Percentiles rank a stretch among this genome's conserved stretches.
These are phyloP conservation scores for Cheilinus undulatus DNA, from an alignment of 2,113 vertebrate genomes.

Conservation along the genomic window DNA sequence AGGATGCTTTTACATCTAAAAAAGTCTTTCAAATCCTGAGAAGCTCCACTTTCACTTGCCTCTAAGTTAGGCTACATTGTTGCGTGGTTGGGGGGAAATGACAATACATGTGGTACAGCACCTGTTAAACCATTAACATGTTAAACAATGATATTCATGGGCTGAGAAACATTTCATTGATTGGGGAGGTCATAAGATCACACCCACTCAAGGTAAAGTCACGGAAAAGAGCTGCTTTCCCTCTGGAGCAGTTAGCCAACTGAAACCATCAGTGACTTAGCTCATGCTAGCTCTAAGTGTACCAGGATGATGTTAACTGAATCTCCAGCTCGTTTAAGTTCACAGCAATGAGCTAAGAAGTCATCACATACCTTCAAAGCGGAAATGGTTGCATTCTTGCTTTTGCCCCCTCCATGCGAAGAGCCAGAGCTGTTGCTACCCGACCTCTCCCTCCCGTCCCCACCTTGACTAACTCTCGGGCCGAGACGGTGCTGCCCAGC, in stretches of 20 bases:
- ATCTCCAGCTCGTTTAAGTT: not conserved
- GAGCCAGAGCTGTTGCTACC: conserved; percentile 87
- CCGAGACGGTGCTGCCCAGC: conserved; percentile 82
- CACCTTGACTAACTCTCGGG: conserved; percentile 77
- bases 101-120: no score
- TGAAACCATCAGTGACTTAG: not conserved
- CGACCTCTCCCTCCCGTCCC: conserved; percentile 85
- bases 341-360: not conserved
- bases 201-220: conserved; percentile 23
- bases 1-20: not conserved
- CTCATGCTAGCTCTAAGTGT: conserved; percentile 7
- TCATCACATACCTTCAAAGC: conserved; percentile 76
- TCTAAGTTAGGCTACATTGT: not conserved
- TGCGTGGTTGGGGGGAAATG: no score
- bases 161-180: not conserved
- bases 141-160: no score
- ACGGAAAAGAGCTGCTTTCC: not conserved
- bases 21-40: not conserved
- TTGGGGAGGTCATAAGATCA: not conserved
- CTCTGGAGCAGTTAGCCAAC: not conserved
- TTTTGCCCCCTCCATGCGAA: conserved; percentile 85
- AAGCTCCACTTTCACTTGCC: not conserved
- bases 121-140: no score
- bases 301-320: not conserved
- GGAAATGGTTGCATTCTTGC: conserved; percentile 74